A percentile compares a stretch with the other conserved stretches of the same genome.
Conservation (phyloP, 2,113 vertebrate genomes). For the Tetrax tetrax region DNA sequence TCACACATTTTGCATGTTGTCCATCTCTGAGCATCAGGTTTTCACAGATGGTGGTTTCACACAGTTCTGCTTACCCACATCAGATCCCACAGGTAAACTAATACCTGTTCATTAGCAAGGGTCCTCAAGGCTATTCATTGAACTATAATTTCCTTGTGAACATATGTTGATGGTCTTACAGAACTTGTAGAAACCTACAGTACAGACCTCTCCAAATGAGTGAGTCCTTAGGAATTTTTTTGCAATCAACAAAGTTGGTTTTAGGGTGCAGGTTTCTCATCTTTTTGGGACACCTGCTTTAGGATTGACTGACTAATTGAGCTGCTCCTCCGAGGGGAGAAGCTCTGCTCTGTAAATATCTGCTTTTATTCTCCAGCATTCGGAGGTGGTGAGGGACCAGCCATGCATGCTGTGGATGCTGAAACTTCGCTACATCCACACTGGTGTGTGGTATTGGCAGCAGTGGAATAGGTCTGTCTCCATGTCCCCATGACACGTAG, state of each 20-base stretch:
- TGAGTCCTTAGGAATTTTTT: neutral
- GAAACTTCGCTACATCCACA: neutral
- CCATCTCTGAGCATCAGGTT: neutral
- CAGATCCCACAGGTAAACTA: neutral
- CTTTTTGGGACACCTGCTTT: neutral
- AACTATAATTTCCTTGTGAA: neutral
- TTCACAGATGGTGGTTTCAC: neutral
- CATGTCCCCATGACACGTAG: neutral
- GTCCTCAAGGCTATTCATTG: neutral
- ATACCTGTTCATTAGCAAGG: neutral
- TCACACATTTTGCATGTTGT: neutral
- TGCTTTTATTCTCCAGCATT: neutral
- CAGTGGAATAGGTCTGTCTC: neutral
- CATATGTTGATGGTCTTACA: neutral
- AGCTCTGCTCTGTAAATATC: neutral
- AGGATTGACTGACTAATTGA: neutral
- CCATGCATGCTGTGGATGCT: too few species aligned
- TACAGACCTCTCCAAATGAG: neutral
- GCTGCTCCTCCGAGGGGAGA: neutral
- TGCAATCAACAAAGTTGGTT: neutral
- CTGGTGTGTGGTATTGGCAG: neutral
- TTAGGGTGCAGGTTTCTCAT: neutral
- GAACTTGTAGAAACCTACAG: neutral
- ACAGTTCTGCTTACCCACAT: neutral
- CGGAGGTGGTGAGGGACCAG: rapidly evolving